These are phyloP conservation scores for Patella caerulea DNA, from an alignment of 2,888 invertebrate species.

Conservation along the genomic window DNA sequence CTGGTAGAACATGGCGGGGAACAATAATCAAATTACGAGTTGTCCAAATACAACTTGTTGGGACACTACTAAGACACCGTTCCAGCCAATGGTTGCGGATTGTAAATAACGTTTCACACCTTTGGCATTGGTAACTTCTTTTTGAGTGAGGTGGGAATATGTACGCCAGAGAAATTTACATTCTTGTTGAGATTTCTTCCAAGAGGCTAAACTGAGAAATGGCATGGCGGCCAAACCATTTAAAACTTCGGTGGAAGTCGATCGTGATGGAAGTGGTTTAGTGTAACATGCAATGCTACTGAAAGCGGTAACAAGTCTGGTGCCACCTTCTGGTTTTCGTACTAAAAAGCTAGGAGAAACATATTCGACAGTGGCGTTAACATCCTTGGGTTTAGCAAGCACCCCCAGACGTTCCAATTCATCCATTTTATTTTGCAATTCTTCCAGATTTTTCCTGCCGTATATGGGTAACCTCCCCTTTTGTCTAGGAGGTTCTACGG, in stretches of 20 bases:
- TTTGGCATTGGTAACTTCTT: not conserved
- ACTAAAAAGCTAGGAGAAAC: no score
- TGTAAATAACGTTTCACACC: slow-evolving; percentile 11
- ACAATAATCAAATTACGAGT: not conserved
- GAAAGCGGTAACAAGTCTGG: no score
- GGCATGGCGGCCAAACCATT: not conserved
- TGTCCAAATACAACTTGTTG: not conserved
- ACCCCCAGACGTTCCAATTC: no score
- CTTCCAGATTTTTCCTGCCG: no score
- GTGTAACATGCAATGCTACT: no score
- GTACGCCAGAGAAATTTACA: not conserved
- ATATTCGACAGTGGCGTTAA: no score
- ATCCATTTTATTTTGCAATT: no score
- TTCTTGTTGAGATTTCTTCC: slow-evolving; percentile 12
- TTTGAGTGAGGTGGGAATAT: slow-evolving; percentile 10
- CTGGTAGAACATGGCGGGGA: not conserved
- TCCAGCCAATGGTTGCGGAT: not conserved
- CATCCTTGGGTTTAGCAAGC: no score
- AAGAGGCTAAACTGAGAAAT: not conserved
- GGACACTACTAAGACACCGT: slow-evolving; percentile 8
- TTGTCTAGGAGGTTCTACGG: no score
- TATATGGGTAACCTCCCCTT: no score
- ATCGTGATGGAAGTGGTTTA: no score
- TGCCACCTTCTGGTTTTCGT: no score
- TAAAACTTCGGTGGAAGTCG: not conserved